phyloP scores from a whole-genome alignment of 2,113 vertebrate species.

The Emydocephalus ijimae region DNA sequence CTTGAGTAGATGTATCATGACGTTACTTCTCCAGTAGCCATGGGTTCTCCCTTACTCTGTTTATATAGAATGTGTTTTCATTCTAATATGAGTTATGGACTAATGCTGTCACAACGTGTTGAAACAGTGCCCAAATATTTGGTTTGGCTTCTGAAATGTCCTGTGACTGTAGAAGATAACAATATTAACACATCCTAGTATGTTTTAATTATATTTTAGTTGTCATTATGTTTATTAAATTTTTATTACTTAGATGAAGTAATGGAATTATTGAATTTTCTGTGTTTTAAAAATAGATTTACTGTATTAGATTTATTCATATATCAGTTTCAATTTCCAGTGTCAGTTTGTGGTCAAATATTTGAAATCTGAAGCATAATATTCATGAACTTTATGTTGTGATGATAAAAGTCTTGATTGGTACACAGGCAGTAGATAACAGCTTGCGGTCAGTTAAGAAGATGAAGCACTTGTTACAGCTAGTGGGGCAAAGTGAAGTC shows the following conservation, averaged over 20 bases:
- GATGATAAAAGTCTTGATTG: background rate
- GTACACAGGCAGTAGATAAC: background rate
- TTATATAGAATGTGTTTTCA: constrained; percentile 50
- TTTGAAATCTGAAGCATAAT: background rate
- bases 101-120: constrained; percentile 12
- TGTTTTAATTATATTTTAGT: background rate
- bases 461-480: background rate
- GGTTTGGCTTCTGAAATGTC: background rate
- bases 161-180: background rate
- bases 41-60: constrained; percentile 31
- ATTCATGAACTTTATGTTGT: background rate
- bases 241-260: background rate
- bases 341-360: background rate
- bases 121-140: constrained; percentile 4
- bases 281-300: background rate
- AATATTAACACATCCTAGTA: background rate
- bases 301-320: background rate
- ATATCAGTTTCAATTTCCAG: background rate
- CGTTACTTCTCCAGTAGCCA: constrained; percentile 33
- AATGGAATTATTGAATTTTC: background rate
- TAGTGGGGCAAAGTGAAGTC: background rate
- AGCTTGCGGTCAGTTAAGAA: background rate
- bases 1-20: constrained; percentile 45
- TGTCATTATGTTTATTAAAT: background rate
- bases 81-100: constrained; percentile 11